A percentile compares a stretch with the other conserved stretches of the same genome.
phyloP scores from a whole-genome alignment of 2,888 invertebrate genomes.

The Oxyteleia sp. region DNA sequence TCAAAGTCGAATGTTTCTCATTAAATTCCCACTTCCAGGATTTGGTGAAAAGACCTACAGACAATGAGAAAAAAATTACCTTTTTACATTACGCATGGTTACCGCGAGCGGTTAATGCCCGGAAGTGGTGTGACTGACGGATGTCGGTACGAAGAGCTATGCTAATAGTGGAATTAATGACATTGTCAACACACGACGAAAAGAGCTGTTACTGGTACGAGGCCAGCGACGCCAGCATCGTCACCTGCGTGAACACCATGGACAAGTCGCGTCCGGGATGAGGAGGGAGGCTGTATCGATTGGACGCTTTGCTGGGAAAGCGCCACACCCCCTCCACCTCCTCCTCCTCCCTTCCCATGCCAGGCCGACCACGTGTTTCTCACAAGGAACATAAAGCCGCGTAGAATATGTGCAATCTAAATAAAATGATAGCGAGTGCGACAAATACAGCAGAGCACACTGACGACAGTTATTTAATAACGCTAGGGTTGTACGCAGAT shows the following conservation, averaged over 20 bases:
- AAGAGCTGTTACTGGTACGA: conserved; percentile 38
- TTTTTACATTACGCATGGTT: conserved; percentile 41
- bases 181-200: conserved; percentile 36
- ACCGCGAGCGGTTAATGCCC: conserved; percentile 35
- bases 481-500: too few relatives aligned
- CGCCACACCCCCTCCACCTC: conserved; percentile 73
- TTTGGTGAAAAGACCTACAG: too few relatives aligned
- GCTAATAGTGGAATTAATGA: conserved; percentile 51
- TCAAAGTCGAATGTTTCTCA: too few relatives aligned
- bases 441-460: conserved; percentile 12
- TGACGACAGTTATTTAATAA: too few relatives aligned
- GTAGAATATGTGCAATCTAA: conserved; percentile 25
- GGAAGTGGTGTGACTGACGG: conserved; percentile 53
- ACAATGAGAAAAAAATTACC: conserved; percentile 40
- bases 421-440: conserved; percentile 18
- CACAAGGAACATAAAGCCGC: conserved; percentile 23
- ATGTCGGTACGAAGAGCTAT: conserved; percentile 20
- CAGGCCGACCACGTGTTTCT: conserved; percentile 52
- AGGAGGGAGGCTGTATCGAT: conserved; percentile 86
- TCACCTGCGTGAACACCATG: conserved; percentile 68
- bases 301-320: conserved; percentile 84
- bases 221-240: conserved; percentile 63
- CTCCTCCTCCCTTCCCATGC: conserved; percentile 6
- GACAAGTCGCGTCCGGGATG: conserved; percentile 75
- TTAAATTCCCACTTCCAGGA: too few relatives aligned